phyloP scores from a whole-genome alignment of 2,113 vertebrate genomes.

The Sebastes schlegelii region DNA sequence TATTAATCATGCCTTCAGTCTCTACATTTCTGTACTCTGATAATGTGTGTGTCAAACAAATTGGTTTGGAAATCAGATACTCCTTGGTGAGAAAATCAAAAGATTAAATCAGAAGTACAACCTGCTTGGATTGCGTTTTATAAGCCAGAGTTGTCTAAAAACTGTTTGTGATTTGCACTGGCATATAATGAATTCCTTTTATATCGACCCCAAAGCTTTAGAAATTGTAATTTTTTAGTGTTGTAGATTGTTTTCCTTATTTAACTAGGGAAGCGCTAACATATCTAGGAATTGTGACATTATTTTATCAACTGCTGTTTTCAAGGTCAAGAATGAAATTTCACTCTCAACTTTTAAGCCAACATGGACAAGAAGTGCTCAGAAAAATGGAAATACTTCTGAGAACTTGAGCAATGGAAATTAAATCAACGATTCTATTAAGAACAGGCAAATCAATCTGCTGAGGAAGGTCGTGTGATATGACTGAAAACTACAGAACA shows the following conservation, averaged over 20 bases:
- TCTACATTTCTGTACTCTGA: not conserved
- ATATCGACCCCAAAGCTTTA: not conserved
- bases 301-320: not conserved
- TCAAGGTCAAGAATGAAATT: not conserved
- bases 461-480: no score
- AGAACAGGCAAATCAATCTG: not conserved
- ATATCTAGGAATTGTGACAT: not conserved
- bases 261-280: not conserved
- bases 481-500: no score
- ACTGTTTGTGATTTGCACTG: not conserved
- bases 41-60: not conserved
- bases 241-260: not conserved
- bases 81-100: not conserved
- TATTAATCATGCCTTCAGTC: not conserved
- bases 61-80: not conserved
- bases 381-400: not conserved
- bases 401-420: no score
- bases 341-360: not conserved
- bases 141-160: not conserved
- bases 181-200: not conserved
- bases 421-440: not conserved
- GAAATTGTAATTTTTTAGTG: not conserved
- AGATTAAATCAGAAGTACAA: not conserved
- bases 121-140: not conserved
- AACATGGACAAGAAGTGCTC: not conserved